Evolutionary conservation across 2,797 vertebrate genomes (phyloP).

Genomic region (Gallinago solitaria): DNA sequence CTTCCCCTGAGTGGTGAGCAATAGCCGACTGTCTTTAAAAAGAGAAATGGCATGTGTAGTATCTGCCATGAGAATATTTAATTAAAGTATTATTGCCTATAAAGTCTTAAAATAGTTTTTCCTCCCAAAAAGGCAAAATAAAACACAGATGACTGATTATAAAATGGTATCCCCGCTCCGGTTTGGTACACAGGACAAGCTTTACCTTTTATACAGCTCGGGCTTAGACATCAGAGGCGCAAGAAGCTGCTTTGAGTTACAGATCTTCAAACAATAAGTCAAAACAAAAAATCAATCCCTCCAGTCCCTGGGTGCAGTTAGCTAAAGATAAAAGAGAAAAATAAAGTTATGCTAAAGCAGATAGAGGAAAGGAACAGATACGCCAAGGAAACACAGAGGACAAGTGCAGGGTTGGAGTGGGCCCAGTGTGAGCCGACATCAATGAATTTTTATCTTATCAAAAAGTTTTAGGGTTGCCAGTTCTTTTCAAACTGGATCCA

Average conservation of each 20-base stretch:
- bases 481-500: slow-evolving; percentile 74
- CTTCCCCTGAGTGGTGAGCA: not conserved
- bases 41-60: slow-evolving; percentile 3
- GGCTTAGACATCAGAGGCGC: slow-evolving; percentile 91
- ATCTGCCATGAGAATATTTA: slow-evolving; percentile 53
- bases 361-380: slow-evolving; percentile 76
- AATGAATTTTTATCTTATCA: slow-evolving; percentile 82
- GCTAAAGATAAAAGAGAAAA: slow-evolving; percentile 91
- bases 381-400: slow-evolving; percentile 78
- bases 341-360: slow-evolving; percentile 84
- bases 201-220: slow-evolving; percentile 91
- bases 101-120: slow-evolving; percentile 71
- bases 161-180: slow-evolving; percentile 60
- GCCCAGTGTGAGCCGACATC: slow-evolving; percentile 78
- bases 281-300: slow-evolving; percentile 95
- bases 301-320: slow-evolving; percentile 83
- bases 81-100: slow-evolving; percentile 70
- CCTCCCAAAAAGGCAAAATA: slow-evolving; percentile 62
- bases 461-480: slow-evolving; percentile 79
- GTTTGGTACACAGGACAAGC: slow-evolving; percentile 80
- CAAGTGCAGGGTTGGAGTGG: slow-evolving; percentile 77
- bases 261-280: slow-evolving; percentile 96
- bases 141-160: slow-evolving; percentile 79
- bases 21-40: not conserved
- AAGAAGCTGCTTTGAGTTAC: slow-evolving; percentile 92